Evolutionary conservation across 2,888 invertebrate genomes (phyloP), one percentile per base, ranked within the genome.

Genomic region (Nycteola revayana): DNA sequence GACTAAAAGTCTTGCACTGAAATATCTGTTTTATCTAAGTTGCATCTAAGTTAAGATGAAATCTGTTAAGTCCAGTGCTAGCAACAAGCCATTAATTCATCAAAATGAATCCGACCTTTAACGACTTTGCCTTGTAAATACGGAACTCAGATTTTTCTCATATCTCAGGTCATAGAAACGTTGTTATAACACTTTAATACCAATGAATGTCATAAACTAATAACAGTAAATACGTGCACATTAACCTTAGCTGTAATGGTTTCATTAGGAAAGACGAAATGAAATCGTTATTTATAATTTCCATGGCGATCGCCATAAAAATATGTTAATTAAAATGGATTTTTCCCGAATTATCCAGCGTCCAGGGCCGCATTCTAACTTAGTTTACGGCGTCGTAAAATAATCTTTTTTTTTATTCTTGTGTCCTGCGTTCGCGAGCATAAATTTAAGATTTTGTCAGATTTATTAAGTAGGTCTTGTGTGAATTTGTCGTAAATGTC

Each of bases 401-500:
- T 64, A 55, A 61, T 65, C 51, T 68, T 65, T 71, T 65, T n/a
- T 65, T 56, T 68, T 62, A 63, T 60, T 65, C 45, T 45, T 56
- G 66, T 65, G 66, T 66, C 70, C 66, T 68, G 61, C 65, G 67
- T 69, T 64, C 60, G 65, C 70, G 66, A 59, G 66, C 75, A 76
- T 86, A 85, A 85, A 85, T 84, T 80, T 70, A 47, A 69, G 72
- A 69, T 78, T 77, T 75, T 80, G 83, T 84, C 82, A 81, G 83
- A 83, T 85, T 83, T 83, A 80, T 82, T 78, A 77, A 79, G 79
- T 81, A 79, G 72, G 72, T 72, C 77, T 74, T 77, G 82, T 82
- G 81, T 83, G 80, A 76, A 86, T 82, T 83, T 75, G 79, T 83
- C 84, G 79, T 86, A 83, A 86, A 85, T 25, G 83, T 85, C 83